Percentiles rank a stretch among this genome's conserved stretches.
Conservation (phyloP, 1,140 invertebrate genomes). For the Mylabris phalerata region DNA sequence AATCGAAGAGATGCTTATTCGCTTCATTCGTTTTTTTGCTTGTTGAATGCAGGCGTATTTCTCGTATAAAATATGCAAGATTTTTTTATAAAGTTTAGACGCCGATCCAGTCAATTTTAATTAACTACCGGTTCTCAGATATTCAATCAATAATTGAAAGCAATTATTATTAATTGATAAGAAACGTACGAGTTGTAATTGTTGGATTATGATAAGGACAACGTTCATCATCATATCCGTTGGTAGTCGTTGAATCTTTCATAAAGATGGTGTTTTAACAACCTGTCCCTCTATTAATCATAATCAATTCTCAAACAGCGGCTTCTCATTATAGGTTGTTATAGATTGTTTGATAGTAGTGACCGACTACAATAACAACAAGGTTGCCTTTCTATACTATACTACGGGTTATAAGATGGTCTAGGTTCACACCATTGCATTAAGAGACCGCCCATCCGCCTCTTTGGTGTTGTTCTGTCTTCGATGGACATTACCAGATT, state of each 20-base stretch:
- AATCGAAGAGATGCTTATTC: too few relatives aligned
- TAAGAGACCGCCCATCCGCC: conserved; percentile 23
- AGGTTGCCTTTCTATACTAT: conserved; percentile 11
- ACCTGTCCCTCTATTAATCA: conserved; percentile 35
- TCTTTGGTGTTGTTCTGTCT: background rate
- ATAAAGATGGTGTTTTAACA: conserved; percentile 24
- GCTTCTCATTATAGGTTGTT: conserved; percentile 42
- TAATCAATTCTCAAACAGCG: conserved; percentile 39
- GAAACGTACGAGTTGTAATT: too few relatives aligned
- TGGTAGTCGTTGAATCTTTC: background rate
- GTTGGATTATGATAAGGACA: too few relatives aligned
- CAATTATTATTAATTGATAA: too few relatives aligned
- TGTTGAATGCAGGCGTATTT: too few relatives aligned
- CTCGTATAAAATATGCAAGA: too few relatives aligned
- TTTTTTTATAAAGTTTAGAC: too few relatives aligned
- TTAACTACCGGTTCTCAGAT: too few relatives aligned
- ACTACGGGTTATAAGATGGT: background rate
- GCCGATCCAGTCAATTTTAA: too few relatives aligned
- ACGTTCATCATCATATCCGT: too few relatives aligned
- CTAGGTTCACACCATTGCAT: conserved; percentile 13
- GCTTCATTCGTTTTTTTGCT: too few relatives aligned
- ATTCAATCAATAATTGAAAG: too few relatives aligned
- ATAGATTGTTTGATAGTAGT: conserved; percentile 39
- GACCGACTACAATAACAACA: conserved; percentile 5
- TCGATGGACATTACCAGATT: conserved; percentile 14